A percentile compares a stretch with the other conserved stretches of the same genome.
These are phyloP conservation scores for Trissolcus basalis DNA, from an alignment of 1,140 invertebrate species.

Conservation along the genomic window DNA sequence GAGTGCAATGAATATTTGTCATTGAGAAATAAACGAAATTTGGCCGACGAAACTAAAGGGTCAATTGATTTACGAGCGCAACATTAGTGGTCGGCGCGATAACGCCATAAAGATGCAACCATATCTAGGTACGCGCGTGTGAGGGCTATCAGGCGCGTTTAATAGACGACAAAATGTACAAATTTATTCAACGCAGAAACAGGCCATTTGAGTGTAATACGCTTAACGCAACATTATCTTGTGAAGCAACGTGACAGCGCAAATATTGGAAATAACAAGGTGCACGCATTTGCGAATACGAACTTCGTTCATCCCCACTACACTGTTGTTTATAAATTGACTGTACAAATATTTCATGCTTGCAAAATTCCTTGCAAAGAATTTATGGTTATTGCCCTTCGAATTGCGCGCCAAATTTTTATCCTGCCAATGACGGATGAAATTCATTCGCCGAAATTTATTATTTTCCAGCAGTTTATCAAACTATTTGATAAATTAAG, in stretches of 20 bases:
- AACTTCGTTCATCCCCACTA: not conserved
- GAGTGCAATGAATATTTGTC: slow-evolving; percentile 43
- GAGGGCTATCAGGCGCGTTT: slow-evolving; percentile 27
- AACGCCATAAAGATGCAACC: slow-evolving; percentile 50
- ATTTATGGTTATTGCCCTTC: too few relatives aligned
- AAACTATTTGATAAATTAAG: too few relatives aligned
- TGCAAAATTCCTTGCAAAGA: too few relatives aligned
- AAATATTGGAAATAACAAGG: slow-evolving; percentile 47
- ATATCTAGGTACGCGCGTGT: slow-evolving; percentile 27
- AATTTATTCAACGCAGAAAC: slow-evolving; percentile 48
- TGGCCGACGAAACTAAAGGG: slow-evolving; percentile 12
- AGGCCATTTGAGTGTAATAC: slow-evolving; percentile 42
- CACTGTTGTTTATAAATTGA: too few relatives aligned
- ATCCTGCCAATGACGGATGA: too few relatives aligned
- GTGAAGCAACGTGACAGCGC: slow-evolving; percentile 26
- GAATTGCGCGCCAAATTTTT: too few relatives aligned
- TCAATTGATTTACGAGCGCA: slow-evolving; percentile 44
- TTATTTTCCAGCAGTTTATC: too few relatives aligned
- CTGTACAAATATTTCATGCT: too few relatives aligned
- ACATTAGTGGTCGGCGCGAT: slow-evolving; percentile 37
- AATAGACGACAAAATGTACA: slow-evolving; percentile 52
- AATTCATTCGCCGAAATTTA: too few relatives aligned
- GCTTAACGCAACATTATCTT: slow-evolving; percentile 52
- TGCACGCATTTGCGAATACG: too few relatives aligned
- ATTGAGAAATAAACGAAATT: slow-evolving; percentile 46